A percentile compares a stretch with the other conserved stretches of the same genome.
phyloP scores from a whole-genome alignment of 2,797 vertebrate species.

The Myotis planiceps region DNA sequence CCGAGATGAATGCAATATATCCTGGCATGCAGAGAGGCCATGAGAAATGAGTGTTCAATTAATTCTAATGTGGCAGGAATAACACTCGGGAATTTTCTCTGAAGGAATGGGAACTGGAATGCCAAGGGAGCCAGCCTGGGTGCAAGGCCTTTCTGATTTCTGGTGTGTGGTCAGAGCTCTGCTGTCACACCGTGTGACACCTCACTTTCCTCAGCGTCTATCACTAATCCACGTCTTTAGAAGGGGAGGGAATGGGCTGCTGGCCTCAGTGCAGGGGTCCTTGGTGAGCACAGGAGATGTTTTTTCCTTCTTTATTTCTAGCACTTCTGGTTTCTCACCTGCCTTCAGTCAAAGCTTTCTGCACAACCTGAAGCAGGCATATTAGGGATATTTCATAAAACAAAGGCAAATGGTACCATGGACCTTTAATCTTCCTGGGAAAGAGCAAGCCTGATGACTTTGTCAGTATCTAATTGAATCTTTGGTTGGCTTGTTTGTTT shows the following conservation, averaged over 20 bases:
- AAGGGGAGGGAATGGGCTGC: background rate
- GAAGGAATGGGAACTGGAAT: background rate
- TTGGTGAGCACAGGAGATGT: background rate
- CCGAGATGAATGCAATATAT: background rate
- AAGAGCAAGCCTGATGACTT: background rate
- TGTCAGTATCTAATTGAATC: background rate
- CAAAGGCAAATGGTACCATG: rapidly evolving
- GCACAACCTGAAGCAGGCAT: too few species aligned
- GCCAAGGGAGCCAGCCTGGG: background rate
- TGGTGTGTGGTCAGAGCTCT: background rate
- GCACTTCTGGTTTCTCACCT: background rate
- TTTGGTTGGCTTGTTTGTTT: background rate
- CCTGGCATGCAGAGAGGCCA: background rate
- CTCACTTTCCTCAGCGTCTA: background rate
- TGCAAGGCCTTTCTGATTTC: background rate
- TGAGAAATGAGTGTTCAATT: background rate
- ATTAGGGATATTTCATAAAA: background rate
- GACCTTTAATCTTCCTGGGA: background rate
- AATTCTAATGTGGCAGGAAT: background rate
- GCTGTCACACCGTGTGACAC: background rate
- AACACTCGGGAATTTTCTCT: background rate
- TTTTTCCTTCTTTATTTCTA: background rate
- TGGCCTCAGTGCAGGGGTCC: background rate
- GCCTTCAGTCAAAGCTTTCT: background rate
- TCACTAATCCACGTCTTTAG: background rate